phyloP scores from a whole-genome alignment of 2,113 vertebrate species.

The Podocnemis expansa region DNA sequence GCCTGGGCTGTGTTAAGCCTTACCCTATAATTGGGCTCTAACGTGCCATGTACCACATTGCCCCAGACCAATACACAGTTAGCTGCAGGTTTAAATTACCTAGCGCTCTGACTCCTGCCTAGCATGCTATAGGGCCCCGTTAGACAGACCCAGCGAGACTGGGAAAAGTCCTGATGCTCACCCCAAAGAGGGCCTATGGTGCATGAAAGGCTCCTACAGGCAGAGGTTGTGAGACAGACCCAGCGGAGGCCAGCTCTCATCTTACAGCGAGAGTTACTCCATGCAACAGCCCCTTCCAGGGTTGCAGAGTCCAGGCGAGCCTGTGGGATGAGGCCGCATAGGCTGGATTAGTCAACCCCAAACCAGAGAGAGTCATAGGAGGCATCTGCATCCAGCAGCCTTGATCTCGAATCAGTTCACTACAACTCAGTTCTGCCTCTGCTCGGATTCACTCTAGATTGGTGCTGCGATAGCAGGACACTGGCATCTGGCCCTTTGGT shows the following conservation, averaged over 20 bases:
- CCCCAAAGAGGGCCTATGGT: rapidly evolving
- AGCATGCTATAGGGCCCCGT: too few species aligned
- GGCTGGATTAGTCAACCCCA: neutral
- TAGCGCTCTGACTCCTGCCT: too few species aligned
- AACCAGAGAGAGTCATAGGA: neutral
- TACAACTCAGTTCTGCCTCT: neutral
- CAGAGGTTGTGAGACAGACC: neutral
- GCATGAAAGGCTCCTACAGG: neutral
- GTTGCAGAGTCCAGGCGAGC: neutral
- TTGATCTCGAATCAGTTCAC: neutral
- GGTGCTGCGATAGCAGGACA: neutral
- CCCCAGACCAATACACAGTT: too few species aligned
- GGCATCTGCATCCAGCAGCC: neutral
- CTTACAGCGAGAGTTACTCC: neutral
- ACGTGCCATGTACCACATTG: too few species aligned
- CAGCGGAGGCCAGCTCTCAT: too few species aligned
- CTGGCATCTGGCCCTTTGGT: too few species aligned
- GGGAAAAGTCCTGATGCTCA: neutral
- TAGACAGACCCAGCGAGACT: neutral
- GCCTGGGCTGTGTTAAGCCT: too few species aligned
- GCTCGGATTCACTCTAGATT: neutral
- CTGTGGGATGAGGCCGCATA: neutral
- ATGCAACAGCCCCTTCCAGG: neutral
- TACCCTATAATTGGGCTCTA: too few species aligned
- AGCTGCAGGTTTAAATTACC: too few species aligned